Percentiles rank a stretch among this genome's conserved stretches.
Conservation (phyloP, 2,113 vertebrate genomes). For the Phrynosoma blainvillii region DNA sequence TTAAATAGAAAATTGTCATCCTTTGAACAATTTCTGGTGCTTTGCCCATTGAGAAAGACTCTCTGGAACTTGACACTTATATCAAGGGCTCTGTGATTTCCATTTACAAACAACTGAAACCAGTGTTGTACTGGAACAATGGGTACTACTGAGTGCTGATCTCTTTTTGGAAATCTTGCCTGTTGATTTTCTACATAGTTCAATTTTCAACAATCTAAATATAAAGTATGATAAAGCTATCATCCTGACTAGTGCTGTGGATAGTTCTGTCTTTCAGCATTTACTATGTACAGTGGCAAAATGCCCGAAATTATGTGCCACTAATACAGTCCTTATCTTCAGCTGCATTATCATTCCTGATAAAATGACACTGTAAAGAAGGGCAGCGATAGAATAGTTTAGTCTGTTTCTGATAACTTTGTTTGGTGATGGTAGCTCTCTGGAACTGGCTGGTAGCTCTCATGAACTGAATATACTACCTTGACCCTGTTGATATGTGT, state of each 20-base stretch:
- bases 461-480: background rate
- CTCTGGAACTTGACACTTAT: background rate
- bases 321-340: background rate
- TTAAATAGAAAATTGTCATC: background rate
- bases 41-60: background rate
- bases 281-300: background rate
- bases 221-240: background rate
- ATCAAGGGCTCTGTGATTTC: background rate
- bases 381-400: background rate
- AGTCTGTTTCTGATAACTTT: background rate
- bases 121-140: conserved; percentile 58
- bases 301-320: background rate
- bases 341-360: conserved; percentile 33
- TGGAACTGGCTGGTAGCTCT: background rate
- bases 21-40: background rate
- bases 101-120: conserved; percentile 39
- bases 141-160: conserved; percentile 37
- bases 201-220: conserved; percentile 39
- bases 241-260: background rate
- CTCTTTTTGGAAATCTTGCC: conserved; percentile 3
- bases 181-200: background rate
- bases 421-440: background rate
- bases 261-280: conserved; percentile 25
- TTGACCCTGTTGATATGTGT: background rate
- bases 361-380: conserved; percentile 14